Base-by-base conservation (phyloP, 2,888 invertebrate species). In the Dasysyrphus tricinctus region DNA sequence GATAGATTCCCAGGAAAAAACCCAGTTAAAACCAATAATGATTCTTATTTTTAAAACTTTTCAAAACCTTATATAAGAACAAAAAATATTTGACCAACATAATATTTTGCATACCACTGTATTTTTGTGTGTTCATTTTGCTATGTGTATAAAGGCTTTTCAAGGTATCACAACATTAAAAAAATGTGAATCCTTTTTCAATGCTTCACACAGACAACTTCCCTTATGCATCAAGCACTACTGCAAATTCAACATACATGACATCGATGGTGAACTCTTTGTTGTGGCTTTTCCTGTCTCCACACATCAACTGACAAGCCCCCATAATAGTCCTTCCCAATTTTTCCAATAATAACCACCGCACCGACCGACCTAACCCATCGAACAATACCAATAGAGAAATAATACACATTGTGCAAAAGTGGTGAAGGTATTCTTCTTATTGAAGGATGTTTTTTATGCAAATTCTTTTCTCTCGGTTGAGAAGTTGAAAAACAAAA, bases 251-350 rank as follows among this genome's bases (percentile, higher is more conserved):
- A 67, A 49, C 49, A n/a, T 44, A 19, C 5, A n/a, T n/a, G n/a
- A n/a, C n/a, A 14, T 24, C 29, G 12, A 69, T 69, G 67, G 32
- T 51, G 37, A 69, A 51, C 51, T 37, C 67, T 69, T 69, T 69
- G 67, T 69, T 69, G 67, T 39, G 67, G 67, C 67, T 51, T 69
- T 69, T 69, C 67, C 51, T 69, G 67, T 51, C 51, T 51, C 34
- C 11, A 67, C 37, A 37, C 51, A 49, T 51, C 39, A 12, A 51
- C 39, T 37, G 51, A 69, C 37, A 49, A 39, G 11, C 16, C 37
- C 1, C 24, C 51, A 24, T 24, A 24, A 24, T 3, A 11, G 9
- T 34, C 16, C 32, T 63, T 8, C 3, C 32, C 19, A 4, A 49
- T 37, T 51, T 14, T 67, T 39, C 24, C 16, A 16, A 49, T 49